Evolutionary conservation across 2,113 vertebrate genomes (phyloP).

Genomic region (Triplophysa rosa): DNA sequence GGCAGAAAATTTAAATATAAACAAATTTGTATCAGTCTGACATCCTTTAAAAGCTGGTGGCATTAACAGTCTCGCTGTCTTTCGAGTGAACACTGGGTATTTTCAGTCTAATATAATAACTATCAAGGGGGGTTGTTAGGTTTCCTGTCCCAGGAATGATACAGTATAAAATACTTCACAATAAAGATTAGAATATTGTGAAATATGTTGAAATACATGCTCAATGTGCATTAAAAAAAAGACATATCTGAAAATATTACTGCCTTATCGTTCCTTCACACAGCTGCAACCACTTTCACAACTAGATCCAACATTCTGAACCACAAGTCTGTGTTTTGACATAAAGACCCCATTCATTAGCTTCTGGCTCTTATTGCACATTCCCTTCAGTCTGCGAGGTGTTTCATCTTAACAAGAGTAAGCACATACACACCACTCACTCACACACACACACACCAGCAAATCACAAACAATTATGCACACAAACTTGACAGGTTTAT

Average conservation of each 20-base stretch:
- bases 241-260: conserved; percentile 23
- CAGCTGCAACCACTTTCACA: conserved; percentile 44
- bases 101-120: background rate
- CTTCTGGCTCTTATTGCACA: conserved; percentile 31
- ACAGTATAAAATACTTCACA: background rate
- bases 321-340: conserved; percentile 30
- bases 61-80: background rate
- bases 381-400: conserved; percentile 42
- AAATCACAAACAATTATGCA: conserved; percentile 7
- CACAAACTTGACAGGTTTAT: background rate
- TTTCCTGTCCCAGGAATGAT: background rate
- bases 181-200: background rate
- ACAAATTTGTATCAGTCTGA: background rate
- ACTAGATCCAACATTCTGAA: conserved; percentile 34
- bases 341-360: conserved; percentile 50
- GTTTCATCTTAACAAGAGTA: conserved; percentile 38
- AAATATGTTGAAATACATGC: background rate
- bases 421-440: background rate
- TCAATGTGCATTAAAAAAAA: conserved; percentile 19
- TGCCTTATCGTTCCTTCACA: conserved; percentile 30
- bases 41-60: background rate
- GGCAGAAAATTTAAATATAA: too few relatives aligned
- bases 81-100: background rate
- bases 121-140: background rate
- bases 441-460: background rate